Evolutionary conservation across 2,888 invertebrate genomes (phyloP).

Genomic region (Odontocerum albicorne): DNA sequence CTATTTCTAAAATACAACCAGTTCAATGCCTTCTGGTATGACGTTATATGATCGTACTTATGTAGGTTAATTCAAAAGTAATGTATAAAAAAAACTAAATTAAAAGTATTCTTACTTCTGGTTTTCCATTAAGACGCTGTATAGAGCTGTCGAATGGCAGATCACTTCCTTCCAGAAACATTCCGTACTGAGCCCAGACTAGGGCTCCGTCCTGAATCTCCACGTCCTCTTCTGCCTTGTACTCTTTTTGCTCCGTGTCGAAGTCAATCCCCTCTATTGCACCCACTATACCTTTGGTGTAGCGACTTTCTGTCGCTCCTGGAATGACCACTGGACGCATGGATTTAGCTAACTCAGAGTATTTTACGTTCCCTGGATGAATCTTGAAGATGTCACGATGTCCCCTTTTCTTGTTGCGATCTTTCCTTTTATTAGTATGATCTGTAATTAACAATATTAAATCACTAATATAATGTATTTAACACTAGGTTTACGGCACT

Average conservation of each 20-base stretch:
- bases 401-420: neutral
- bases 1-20: too few relatives aligned
- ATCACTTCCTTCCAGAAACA: constrained; percentile 15
- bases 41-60: too few relatives aligned
- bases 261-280: constrained; percentile 15
- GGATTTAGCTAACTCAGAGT: constrained; percentile 1
- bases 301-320: neutral
- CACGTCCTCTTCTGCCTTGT: neutral
- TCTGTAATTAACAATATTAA: too few relatives aligned
- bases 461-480: too few relatives aligned
- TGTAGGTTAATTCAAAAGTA: too few relatives aligned
- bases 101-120: neutral
- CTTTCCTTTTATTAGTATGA: too few relatives aligned
- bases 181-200: constrained; percentile 16
- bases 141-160: constrained; percentile 17
- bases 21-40: too few relatives aligned
- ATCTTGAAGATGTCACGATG: constrained; percentile 6
- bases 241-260: neutral
- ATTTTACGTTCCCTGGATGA: constrained; percentile 11
- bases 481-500: too few relatives aligned
- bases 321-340: constrained; percentile 8
- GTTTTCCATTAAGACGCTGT: constrained; percentile 5
- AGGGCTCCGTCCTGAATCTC: neutral
- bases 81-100: too few relatives aligned
- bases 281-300: constrained; percentile 5